These are phyloP conservation scores for Bombus superbus DNA, from an alignment of 1,140 invertebrate species.

Conservation along the genomic window DNA sequence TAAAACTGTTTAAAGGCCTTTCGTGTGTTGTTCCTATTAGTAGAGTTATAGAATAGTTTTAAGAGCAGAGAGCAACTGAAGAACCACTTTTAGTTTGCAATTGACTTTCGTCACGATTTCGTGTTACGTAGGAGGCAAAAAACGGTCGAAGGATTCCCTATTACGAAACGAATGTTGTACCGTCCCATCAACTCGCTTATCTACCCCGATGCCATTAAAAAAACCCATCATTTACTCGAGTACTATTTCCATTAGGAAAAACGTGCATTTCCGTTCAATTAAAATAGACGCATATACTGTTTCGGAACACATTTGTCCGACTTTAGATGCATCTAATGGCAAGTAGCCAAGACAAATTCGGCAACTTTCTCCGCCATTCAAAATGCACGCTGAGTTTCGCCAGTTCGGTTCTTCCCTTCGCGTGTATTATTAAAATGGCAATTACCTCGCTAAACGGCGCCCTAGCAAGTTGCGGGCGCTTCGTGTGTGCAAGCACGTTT, in stretches of 20 bases:
- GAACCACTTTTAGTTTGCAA: not conserved
- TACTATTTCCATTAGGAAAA: not conserved
- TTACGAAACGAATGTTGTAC: not conserved
- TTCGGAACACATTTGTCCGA: constrained; percentile 44
- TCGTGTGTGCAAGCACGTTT: constrained; percentile 7
- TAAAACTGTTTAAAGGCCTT: not conserved
- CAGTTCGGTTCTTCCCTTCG: not conserved
- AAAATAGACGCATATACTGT: constrained; percentile 13
- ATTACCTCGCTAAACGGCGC: constrained; percentile 40
- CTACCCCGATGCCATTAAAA: not conserved
- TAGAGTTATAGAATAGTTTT: not conserved
- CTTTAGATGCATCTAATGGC: constrained; percentile 41
- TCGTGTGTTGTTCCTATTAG: not conserved
- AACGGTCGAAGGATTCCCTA: not conserved
- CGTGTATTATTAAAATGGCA: constrained; percentile 44
- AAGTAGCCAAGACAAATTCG: constrained; percentile 52
- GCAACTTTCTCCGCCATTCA: constrained; percentile 49
- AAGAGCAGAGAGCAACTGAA: not conserved
- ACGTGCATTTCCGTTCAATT: not conserved
- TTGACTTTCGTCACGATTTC: not conserved
- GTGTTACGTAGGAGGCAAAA: not conserved
- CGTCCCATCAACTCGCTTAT: not conserved
- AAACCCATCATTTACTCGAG: not conserved
- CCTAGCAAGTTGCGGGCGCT: not conserved
- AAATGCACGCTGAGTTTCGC: constrained; percentile 4